Percentiles rank a stretch among this genome's conserved stretches.
Conservation (phyloP, 2,888 invertebrate species). For the Nemapogon koenigi region DNA sequence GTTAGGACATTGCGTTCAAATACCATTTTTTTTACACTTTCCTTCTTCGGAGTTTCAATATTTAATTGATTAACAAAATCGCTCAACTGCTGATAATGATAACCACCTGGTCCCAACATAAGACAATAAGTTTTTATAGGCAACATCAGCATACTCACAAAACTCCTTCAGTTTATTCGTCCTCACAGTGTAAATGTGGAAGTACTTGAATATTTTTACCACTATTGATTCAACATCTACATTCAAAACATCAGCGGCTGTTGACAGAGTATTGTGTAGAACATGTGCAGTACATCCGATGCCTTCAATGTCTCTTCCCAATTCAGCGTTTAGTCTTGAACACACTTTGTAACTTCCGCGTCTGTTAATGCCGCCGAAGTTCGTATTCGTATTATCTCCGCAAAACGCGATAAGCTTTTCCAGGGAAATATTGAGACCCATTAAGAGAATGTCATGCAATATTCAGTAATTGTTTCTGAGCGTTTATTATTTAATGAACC, state of each 20-base stretch:
- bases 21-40: conserved; percentile 3
- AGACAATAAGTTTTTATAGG: background rate
- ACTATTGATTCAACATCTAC: conserved; percentile 19
- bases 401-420: conserved; percentile 16
- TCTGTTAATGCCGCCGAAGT: conserved; percentile 18
- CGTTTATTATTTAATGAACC: conserved; percentile 12
- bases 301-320: conserved; percentile 15
- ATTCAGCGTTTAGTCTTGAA: conserved; percentile 12
- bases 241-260: conserved; percentile 16
- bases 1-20: conserved; percentile 5
- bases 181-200: conserved; percentile 20
- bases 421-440: conserved; percentile 11
- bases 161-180: conserved; percentile 20
- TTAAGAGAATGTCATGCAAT: conserved; percentile 9
- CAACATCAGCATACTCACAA: conserved; percentile 16
- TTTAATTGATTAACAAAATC: conserved; percentile 1
- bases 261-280: conserved; percentile 17
- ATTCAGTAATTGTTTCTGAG: conserved; percentile 10
- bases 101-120: background rate
- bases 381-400: conserved; percentile 15
- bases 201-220: conserved; percentile 20
- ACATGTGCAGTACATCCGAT: conserved; percentile 19
- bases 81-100: too few species aligned
- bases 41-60: conserved; percentile 5
- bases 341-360: conserved; percentile 16